Conservation (phyloP, 2,113 vertebrate species). For the Planiliza haematocheilus region DNA sequence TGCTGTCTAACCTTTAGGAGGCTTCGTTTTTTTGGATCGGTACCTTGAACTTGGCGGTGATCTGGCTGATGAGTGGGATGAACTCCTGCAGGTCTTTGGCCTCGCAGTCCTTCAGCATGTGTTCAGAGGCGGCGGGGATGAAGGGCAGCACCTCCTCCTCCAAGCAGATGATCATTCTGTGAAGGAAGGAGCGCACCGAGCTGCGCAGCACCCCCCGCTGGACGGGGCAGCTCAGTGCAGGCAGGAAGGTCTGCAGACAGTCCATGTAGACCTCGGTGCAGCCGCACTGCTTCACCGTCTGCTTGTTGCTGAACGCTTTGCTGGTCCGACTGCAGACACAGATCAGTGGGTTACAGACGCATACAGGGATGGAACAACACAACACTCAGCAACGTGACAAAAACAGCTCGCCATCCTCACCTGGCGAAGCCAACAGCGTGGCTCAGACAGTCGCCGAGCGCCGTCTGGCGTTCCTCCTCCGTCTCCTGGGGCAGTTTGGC, state of each 20-base stretch:
- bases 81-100: conserved; percentile 98
- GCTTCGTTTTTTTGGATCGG: too few relatives aligned
- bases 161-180: conserved; percentile 98
- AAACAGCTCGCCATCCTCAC: too few relatives aligned
- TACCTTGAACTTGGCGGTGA: conserved; percentile 97
- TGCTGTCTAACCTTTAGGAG: too few relatives aligned
- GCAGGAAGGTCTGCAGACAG: conserved; percentile 94
- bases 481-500: conserved; percentile 89
- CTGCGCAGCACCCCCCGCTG: conserved; percentile 92
- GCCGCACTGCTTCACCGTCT: conserved; percentile 97
- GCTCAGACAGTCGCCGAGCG: conserved; percentile 93
- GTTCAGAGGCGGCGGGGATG: conserved; percentile 94
- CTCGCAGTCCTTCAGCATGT: conserved; percentile 99
- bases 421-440: conserved; percentile 98
- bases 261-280: conserved; percentile 96
- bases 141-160: conserved; percentile 98
- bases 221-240: conserved; percentile 94
- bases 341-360: too few relatives aligned
- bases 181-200: conserved; percentile 96
- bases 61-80: conserved; percentile 99
- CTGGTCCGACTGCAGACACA: conserved; percentile 90
- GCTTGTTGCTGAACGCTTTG: conserved; percentile 99
- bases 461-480: conserved; percentile 91
- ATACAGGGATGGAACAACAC: too few relatives aligned
- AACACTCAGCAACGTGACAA: too few relatives aligned